Conservation (phyloP, 2,888 invertebrate species). For the Campoplex nolae region DNA sequence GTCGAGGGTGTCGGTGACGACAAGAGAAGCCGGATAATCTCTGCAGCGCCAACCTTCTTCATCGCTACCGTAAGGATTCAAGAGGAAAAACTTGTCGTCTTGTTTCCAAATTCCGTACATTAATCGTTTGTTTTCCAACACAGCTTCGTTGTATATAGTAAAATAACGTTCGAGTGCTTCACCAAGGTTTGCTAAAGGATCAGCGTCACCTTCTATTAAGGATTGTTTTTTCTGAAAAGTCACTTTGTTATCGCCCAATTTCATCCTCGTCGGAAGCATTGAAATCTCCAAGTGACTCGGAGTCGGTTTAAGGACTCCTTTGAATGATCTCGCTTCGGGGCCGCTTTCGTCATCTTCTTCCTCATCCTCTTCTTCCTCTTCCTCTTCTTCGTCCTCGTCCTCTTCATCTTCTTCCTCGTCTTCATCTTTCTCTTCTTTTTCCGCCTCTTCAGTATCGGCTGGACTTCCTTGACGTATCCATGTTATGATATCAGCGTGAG, state of each 20-base stretch:
- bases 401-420: slow-evolving; percentile 69
- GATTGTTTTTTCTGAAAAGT: slow-evolving; percentile 73
- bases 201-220: slow-evolving; percentile 75
- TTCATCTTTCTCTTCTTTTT: slow-evolving; percentile 65
- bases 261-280: slow-evolving; percentile 77
- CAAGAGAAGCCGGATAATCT: slow-evolving; percentile 74
- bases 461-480: slow-evolving; percentile 77
- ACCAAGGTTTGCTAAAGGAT: slow-evolving; percentile 79
- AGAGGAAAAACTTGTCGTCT: slow-evolving; percentile 73
- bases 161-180: slow-evolving; percentile 81
- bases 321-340: slow-evolving; percentile 36
- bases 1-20: slow-evolving; percentile 75
- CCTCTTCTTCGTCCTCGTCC: slow-evolving; percentile 67
- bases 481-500: slow-evolving; percentile 72
- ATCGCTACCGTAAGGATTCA: slow-evolving; percentile 82
- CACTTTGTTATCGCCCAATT: slow-evolving; percentile 73
- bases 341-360: slow-evolving; percentile 64
- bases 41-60: slow-evolving; percentile 78
- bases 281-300: slow-evolving; percentile 76
- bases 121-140: slow-evolving; percentile 79
- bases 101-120: slow-evolving; percentile 79
- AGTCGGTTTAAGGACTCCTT: slow-evolving; percentile 61
- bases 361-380: slow-evolving; percentile 51
- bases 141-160: slow-evolving; percentile 72
- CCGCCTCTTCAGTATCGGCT: slow-evolving; percentile 50